A percentile compares a stretch with the other conserved stretches of the same genome.
Evolutionary conservation across 2,113 vertebrate species (phyloP).

Genomic region (Brevimyrus niger): DNA sequence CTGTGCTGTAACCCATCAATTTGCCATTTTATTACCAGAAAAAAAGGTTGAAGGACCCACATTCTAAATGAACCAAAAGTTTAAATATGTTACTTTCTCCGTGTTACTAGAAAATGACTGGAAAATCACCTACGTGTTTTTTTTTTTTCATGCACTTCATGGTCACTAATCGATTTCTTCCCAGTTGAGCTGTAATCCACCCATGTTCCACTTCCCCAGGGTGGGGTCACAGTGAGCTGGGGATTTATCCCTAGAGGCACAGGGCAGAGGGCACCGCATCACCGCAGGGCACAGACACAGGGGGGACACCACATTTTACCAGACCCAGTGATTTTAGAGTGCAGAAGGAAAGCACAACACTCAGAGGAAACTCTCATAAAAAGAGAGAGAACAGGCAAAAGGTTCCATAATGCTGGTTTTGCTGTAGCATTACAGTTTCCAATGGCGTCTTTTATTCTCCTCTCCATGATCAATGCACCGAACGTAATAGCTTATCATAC

Average conservation of each 20-base stretch:
- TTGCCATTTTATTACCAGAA: background rate
- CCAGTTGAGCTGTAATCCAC: background rate
- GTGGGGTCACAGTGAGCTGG: background rate
- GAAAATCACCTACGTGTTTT: background rate
- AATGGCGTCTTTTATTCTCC: background rate
- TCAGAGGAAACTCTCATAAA: background rate
- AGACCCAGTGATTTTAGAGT: background rate
- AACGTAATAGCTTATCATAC: conserved; percentile 56
- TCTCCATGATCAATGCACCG: conserved; percentile 24
- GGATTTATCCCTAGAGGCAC: background rate
- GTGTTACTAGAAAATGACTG: background rate
- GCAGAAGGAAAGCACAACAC: background rate
- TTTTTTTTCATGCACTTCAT: background rate
- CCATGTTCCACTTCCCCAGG: background rate
- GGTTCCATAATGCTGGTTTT: background rate
- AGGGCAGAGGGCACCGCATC: background rate
- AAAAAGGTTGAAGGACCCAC: background rate
- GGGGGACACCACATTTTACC: background rate
- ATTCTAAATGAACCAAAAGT: background rate
- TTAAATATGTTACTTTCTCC: background rate
- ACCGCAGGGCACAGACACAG: background rate
- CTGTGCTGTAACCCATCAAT: background rate
- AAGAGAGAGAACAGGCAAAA: background rate
- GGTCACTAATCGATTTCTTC: background rate
- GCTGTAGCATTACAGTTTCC: background rate